These are phyloP conservation scores for Anticlea derivata DNA, from an alignment of 2,888 invertebrate species.

Conservation along the genomic window DNA sequence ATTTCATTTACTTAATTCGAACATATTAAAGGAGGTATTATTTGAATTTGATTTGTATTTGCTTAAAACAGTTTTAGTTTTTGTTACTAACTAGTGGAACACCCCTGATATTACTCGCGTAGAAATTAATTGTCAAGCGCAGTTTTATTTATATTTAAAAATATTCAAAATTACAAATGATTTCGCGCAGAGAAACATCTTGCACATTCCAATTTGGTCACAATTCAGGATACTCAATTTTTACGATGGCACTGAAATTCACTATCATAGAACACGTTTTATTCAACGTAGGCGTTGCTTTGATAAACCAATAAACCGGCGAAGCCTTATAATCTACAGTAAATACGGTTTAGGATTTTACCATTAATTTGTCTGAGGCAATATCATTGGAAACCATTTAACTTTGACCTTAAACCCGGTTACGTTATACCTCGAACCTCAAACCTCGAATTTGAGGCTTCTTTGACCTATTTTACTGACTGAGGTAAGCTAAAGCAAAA, in stretches of 20 bases:
- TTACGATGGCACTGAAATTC: not conserved
- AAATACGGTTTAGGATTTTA: conserved; percentile 20
- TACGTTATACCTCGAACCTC: conserved; percentile 4
- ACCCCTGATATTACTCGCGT: no score
- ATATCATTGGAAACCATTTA: conserved; percentile 36
- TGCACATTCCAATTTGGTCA: no score
- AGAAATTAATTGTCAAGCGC: no score
- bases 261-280: not conserved
- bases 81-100: no score
- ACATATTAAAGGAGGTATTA: no score
- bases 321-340: conserved; percentile 19
- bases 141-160: no score
- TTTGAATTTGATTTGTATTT: no score
- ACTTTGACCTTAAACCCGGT: conserved; percentile 37
- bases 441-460: conserved; percentile 8
- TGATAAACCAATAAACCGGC: conserved; percentile 18
- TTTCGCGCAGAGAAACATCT: no score
- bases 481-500: not conserved
- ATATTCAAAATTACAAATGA: no score
- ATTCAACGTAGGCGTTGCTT: not conserved
- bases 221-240: no score
- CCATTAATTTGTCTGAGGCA: conserved; percentile 25
- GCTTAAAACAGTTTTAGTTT: no score
- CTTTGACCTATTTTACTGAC: conserved; percentile 3
- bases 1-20: no score